Conservation (phyloP, 2,113 vertebrate species). For the Sitta europaea region DNA sequence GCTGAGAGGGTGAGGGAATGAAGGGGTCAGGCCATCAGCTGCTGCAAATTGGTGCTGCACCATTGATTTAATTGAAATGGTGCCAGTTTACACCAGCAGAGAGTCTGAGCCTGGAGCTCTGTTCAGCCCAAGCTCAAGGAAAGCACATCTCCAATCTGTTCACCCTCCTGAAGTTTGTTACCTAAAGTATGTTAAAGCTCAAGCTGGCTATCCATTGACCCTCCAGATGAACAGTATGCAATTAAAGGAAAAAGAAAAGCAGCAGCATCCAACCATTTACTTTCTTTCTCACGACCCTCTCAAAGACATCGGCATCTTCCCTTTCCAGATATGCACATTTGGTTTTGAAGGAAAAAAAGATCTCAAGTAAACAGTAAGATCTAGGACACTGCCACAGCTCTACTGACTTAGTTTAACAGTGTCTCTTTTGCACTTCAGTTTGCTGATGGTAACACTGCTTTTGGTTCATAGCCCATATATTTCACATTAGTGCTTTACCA, state of each 20-base stretch:
- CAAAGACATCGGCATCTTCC: rapidly evolving
- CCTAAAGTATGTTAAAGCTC: not conserved
- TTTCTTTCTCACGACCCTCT: not conserved
- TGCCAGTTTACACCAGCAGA: not conserved
- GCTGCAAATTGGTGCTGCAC: conserved; percentile 34
- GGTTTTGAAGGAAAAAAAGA: not conserved
- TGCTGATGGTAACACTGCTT: not conserved
- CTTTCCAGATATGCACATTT: not conserved
- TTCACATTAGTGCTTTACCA: not conserved
- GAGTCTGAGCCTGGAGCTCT: not conserved
- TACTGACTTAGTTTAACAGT: not conserved
- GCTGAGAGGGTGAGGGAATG: conserved; percentile 14
- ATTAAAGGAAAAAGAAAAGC: not conserved
- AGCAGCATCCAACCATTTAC: not conserved
- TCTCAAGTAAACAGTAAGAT: not conserved
- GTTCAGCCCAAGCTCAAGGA: not conserved
- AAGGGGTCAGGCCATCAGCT: conserved; percentile 41
- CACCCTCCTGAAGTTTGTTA: not conserved
- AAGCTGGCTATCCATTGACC: not conserved
- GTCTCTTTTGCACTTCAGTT: not conserved
- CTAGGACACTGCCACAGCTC: not conserved
- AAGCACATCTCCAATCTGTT: not conserved
- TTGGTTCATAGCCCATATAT: not conserved
- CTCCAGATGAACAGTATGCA: not conserved
- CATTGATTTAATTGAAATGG: conserved; percentile 30